Evolutionary conservation across 2,113 vertebrate species (phyloP), one percentile per base, ranked within the genome.

Genomic region (Podarcis cretensis): DNA sequence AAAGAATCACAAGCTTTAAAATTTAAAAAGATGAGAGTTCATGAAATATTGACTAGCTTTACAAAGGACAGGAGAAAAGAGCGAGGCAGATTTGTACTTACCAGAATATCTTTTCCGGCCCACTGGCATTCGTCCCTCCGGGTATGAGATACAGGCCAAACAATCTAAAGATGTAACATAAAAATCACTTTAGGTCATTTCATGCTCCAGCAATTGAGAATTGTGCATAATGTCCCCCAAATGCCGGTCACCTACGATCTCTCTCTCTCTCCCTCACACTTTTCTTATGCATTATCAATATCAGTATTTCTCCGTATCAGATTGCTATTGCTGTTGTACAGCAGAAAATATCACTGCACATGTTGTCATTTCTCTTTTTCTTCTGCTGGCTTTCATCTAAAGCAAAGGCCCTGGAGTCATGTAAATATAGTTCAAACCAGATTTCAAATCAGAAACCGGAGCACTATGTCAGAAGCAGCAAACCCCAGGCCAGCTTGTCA

Each of bases 91-190:
- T 94, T 95, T 95, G 94, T 93, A 97, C 98, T 98, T 97, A 99
- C 99, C 95, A 97, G 95, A 88, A 99, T 97, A 96, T 99, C 98
- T 97, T 99, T 99, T 93, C 99, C 99, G 94, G 99, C 99, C 99
- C 99, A 99, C 93, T 99, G 99, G 96, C 99, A 99, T 94, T 99
- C 99, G 93, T 99, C 98, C 93, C 98, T 98, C 92, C 98, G 98
- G 93, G 98, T 97, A 86, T 97, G 96, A 94, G 98, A 98, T 65
- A 99, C 98, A 90, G 98, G 97, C 99, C 99, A 99, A 63, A 97
- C 95, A 96, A 99, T 98, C 99, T 99, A 95, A 92, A 95, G 93
- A 91, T 87, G 95, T 4, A 96, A 84, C 95, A 95, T n/a, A 95
- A 96, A 95, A 91, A 95, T 92, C 90, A 91, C 32, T 76, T 92